phyloP scores from a whole-genome alignment of 2,797 vertebrate genomes.

The Betta splendens region DNA sequence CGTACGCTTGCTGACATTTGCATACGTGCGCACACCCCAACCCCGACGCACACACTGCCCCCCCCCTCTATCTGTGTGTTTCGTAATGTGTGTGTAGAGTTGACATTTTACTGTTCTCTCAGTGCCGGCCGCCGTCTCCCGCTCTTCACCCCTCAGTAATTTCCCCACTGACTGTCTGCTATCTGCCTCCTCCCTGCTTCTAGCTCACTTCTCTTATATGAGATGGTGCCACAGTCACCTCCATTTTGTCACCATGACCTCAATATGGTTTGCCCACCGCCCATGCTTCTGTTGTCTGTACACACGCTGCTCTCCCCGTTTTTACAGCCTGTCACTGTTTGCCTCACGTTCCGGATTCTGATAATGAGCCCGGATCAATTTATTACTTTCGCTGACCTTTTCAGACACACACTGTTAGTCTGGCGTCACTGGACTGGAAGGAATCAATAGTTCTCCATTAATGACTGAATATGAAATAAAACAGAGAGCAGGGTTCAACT shows the following conservation, averaged over 20 bases:
- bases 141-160: conserved; percentile 60
- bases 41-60: conserved; percentile 16
- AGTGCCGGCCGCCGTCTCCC: conserved; percentile 38
- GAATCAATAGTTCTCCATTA: conserved; percentile 58
- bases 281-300: conserved; percentile 18
- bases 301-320: conserved; percentile 14
- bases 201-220: conserved; percentile 59
- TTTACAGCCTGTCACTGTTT: conserved; percentile 9
- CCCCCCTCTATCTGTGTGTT: conserved; percentile 25
- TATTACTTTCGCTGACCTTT: conserved; percentile 62
- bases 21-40: conserved; percentile 40
- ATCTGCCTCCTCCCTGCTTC: conserved; percentile 52
- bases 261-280: conserved; percentile 47
- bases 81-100: conserved; percentile 63
- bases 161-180: conserved; percentile 73
- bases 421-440: conserved; percentile 47
- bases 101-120: conserved; percentile 70
- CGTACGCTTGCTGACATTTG: conserved; percentile 23
- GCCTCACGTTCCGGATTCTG: conserved; percentile 34
- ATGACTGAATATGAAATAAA: conserved; percentile 41
- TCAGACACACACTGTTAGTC: conserved; percentile 54
- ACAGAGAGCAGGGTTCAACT: conserved; percentile 23
- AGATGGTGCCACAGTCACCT: conserved; percentile 54
- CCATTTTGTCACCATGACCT: conserved; percentile 60
- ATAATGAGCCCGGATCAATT: conserved; percentile 58